Base-by-base conservation (phyloP, 2,113 vertebrate species). In the Petrocephalus microphthalmus region DNA sequence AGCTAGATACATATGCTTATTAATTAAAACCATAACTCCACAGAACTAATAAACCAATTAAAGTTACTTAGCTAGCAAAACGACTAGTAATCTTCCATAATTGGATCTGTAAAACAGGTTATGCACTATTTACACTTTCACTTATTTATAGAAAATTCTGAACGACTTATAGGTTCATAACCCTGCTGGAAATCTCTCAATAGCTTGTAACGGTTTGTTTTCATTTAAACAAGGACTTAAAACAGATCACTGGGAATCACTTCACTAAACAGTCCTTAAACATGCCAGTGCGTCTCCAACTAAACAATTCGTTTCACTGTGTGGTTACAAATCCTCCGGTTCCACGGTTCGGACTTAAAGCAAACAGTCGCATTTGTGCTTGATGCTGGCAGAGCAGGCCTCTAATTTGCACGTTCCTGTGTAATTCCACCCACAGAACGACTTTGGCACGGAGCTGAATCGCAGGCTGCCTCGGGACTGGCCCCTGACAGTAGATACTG, bases 271-370 rank as follows among this genome's bases (percentile, higher is more conserved):
- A 60, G 20, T 20, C 17, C 17, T 86, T 17, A 64, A 86, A 86
- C 33, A 60, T n/a, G 54, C 33, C 17, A n/a, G 56, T 37, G 29
- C 10, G 0, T 64, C 22, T 86, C 20, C 54, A 64, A 33, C 25
- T 86, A 42, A 64, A 86, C 45, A 33, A 64, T 37, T 86, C 8
- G 33, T 86, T 45, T 57, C 53, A 86, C 53, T 86, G 49, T 67
- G 42, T 71, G 86, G 86, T 47, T 25, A 71, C 13, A 51, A 45
- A 64, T 20, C 17, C 22, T 47, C 85, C 20, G 7, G 56, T 52
- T 87, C 56, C 37, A 87, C 17, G 22, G 56, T 71, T 33, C n/a
- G 7, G 47, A 10, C 33, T 22, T 25, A 29, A 87, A 87, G 20
- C 64, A 87, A 71, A 78, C 67, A 78, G 45, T 78, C 53, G 29